Conservation (phyloP, 2,888 invertebrate species). For the Himalopsyche tibetana region DNA sequence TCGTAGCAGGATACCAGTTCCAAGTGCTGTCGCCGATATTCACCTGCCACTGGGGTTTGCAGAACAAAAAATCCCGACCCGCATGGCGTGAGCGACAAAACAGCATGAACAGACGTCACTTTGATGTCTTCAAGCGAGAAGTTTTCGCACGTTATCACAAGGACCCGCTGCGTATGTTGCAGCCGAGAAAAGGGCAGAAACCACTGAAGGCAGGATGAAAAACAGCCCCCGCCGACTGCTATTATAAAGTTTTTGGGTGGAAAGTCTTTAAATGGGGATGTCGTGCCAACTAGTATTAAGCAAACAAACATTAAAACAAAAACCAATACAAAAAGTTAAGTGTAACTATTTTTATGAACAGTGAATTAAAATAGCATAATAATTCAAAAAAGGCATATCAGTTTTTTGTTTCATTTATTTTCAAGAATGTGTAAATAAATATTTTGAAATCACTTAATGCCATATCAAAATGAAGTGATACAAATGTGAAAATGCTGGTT, state of each 20-base stretch:
- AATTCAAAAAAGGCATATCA: not conserved
- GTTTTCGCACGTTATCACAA: slow-evolving; percentile 86
- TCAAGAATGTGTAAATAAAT: no score
- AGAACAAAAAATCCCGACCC: slow-evolving; percentile 86
- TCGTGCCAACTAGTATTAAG: slow-evolving; percentile 43
- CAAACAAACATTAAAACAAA: not conserved
- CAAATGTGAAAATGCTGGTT: no score
- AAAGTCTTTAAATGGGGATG: slow-evolving; percentile 65
- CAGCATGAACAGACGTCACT: slow-evolving; percentile 86
- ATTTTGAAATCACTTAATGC: no score
- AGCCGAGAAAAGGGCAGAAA: slow-evolving; percentile 73
- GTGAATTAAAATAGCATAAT: not conserved
- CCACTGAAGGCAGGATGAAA: slow-evolving; percentile 68
- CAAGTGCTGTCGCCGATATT: slow-evolving; percentile 91
- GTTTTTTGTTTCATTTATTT: not conserved
- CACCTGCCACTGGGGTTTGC: slow-evolving; percentile 93
- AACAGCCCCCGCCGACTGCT: slow-evolving; percentile 64
- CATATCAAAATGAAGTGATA: no score
- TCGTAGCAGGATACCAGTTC: slow-evolving; percentile 91
- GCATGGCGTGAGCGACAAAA: slow-evolving; percentile 93
- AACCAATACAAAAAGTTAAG: no score
- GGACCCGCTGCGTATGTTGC: slow-evolving; percentile 78
- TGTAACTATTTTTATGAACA: not conserved
- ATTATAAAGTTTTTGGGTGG: slow-evolving; percentile 64
- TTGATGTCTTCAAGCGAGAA: slow-evolving; percentile 90